Percentiles rank a stretch among this genome's conserved stretches.
phyloP scores from a whole-genome alignment of 2,888 invertebrate species.

The Macrosoma leucophasiata region DNA sequence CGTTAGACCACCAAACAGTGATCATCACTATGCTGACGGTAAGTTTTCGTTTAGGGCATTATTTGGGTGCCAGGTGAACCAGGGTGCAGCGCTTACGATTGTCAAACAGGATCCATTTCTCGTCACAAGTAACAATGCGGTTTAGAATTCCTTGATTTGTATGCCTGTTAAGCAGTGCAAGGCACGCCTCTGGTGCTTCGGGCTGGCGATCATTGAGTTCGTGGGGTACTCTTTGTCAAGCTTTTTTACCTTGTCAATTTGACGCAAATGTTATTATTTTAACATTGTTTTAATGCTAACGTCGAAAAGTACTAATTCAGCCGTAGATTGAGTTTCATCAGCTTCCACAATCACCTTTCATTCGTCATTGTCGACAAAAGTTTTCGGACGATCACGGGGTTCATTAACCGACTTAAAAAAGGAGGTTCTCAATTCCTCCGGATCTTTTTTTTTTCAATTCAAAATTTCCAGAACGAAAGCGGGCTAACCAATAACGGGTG shows the following conservation, averaged over 20 bases:
- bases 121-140: conserved; percentile 8
- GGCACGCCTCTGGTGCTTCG: too few species aligned
- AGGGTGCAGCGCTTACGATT: conserved; percentile 14
- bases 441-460: too few species aligned
- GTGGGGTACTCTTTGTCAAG: not conserved
- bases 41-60: conserved; percentile 19
- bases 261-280: conserved; percentile 13
- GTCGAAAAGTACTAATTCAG: conserved; percentile 9
- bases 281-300: conserved; percentile 14
- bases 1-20: conserved; percentile 23
- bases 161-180: conserved; percentile 6
- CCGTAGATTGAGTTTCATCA: conserved; percentile 8
- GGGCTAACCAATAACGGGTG: conserved; percentile 9
- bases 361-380: conserved; percentile 9
- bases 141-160: conserved; percentile 10
- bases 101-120: conserved; percentile 13
- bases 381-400: too few species aligned
- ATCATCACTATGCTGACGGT: conserved; percentile 20
- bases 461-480: conserved; percentile 7
- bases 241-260: conserved; percentile 13
- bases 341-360: conserved; percentile 12
- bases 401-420: too few species aligned
- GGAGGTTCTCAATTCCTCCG: too few species aligned
- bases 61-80: conserved; percentile 6
- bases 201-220: not conserved